Evolutionary conservation across 2,888 invertebrate species (phyloP).

Genomic region (Mycalesis mineus): DNA sequence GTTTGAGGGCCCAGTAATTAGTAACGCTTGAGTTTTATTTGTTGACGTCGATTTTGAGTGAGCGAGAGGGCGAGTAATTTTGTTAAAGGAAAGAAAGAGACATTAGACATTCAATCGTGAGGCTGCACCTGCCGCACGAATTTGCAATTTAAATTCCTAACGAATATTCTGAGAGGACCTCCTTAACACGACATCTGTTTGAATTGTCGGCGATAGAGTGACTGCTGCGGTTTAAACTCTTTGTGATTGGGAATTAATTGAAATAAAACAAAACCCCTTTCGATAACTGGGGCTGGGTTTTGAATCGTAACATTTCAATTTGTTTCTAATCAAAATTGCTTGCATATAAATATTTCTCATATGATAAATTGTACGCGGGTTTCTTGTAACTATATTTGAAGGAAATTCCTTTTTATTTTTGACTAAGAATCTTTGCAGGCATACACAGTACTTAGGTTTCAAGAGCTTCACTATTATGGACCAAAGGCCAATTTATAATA

Average conservation of each 20-base stretch:
- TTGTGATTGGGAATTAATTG: slow-evolving; percentile 73
- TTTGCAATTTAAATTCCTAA: slow-evolving; percentile 78
- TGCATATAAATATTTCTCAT: neutral
- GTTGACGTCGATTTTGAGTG: slow-evolving; percentile 72
- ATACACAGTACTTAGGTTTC: no score
- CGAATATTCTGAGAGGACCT: slow-evolving; percentile 75
- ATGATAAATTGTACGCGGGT: no score
- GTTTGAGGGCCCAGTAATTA: slow-evolving; percentile 73
- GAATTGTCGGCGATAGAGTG: slow-evolving; percentile 74
- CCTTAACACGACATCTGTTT: slow-evolving; percentile 80
- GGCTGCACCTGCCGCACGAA: slow-evolving; percentile 74
- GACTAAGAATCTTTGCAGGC: no score
- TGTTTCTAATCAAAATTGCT: slow-evolving; percentile 12
- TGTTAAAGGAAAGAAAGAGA: slow-evolving; percentile 54
- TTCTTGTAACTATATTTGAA: no score
- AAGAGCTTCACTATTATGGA: no score
- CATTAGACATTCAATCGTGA: slow-evolving; percentile 51
- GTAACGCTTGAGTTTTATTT: slow-evolving; percentile 78
- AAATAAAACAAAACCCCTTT: slow-evolving; percentile 72
- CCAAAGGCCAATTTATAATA: no score
- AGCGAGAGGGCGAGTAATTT: slow-evolving; percentile 45
- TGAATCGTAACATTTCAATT: slow-evolving; percentile 27
- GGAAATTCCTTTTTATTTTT: no score
- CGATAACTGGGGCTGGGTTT: slow-evolving; percentile 21
- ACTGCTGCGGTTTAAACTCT: slow-evolving; percentile 66